Evolutionary conservation across 2,888 invertebrate genomes (phyloP), one percentile per base, ranked within the genome.

Genomic region (Parthenolecanium corni): DNA sequence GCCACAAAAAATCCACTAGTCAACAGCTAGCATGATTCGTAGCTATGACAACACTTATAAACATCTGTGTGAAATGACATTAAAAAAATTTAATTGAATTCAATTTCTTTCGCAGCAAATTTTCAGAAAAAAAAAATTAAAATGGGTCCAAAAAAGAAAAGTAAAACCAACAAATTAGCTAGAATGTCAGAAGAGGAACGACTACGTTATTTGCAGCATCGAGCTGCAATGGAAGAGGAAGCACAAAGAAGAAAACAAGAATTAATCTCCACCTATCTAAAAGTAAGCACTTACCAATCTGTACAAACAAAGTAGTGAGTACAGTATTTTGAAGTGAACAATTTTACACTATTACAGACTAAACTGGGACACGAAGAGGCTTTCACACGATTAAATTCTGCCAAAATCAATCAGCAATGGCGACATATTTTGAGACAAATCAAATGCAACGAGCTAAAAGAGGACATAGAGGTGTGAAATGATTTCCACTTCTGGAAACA

Each of bases 401-500:
- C 89, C 0, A 90, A 90, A 76, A 83, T 90, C 58, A 89, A 89
- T 71, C 87, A 88, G 74, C 82, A 85, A 73, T 90, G 89, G 89
- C 81, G 89, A 52, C 84, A 81, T 66, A 80, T 86, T 65, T 74
- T 90, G 62, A 79, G 90, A 0, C 81, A 80, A 71, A 79, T 84
- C 56, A 90, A 89, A 76, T 84, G 85, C 70, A 81, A 82, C 65
- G 85, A 88, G 70, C 78, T 89, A 75, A 79, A 81, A 42, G 75
- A 81, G 38, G 82, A 86, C 67, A 80, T 88, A 47, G 77, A 78
- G 74, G 84, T 83, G 71, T 68, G 64, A 18, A 3, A 2, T 31
- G 25, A 18, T n/a, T 47, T 3, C 44, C 14, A 31, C 16, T 40
- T 44, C 20, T n/a, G 46, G 51, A 65, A 31, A 31, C 5, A 31